These are phyloP conservation scores for Psephotus haematonotus DNA, from an alignment of 2,113 vertebrate species.

Conservation along the genomic window DNA sequence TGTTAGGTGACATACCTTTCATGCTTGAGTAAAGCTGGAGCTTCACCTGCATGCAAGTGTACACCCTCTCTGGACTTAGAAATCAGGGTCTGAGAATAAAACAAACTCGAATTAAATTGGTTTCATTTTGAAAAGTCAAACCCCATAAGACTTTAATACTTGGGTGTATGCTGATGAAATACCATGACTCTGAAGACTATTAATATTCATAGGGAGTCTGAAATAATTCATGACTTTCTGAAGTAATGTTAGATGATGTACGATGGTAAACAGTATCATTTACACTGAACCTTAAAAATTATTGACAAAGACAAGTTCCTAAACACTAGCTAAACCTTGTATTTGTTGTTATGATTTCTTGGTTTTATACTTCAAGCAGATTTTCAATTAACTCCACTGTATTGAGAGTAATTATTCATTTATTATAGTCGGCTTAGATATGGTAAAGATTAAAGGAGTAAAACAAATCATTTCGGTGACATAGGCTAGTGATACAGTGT, in stretches of 20 bases:
- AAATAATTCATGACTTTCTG: slow-evolving; percentile 79
- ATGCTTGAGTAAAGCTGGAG: background rate
- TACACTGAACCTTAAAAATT: slow-evolving; percentile 80
- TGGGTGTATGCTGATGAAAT: slow-evolving; percentile 76
- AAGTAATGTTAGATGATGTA: slow-evolving; percentile 78
- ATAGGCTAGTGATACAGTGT: slow-evolving; percentile 81
- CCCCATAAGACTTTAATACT: slow-evolving; percentile 71
- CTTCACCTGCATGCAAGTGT: background rate
- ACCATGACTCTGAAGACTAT: slow-evolving; percentile 71
- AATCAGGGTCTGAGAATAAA: slow-evolving; percentile 53
- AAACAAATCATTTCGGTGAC: slow-evolving; percentile 85
- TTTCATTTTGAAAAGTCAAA: slow-evolving; percentile 72
- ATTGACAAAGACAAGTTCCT: slow-evolving; percentile 85
- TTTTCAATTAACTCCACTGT: slow-evolving; percentile 83
- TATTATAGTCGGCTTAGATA: slow-evolving; percentile 86
- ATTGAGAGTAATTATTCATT: slow-evolving; percentile 83
- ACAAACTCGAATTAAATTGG: slow-evolving; percentile 29
- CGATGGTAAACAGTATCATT: slow-evolving; percentile 80
- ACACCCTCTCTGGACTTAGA: slow-evolving; percentile 6
- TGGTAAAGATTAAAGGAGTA: slow-evolving; percentile 81
- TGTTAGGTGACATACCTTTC: background rate
- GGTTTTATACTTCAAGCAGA: slow-evolving; percentile 79
- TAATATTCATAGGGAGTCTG: slow-evolving; percentile 80
- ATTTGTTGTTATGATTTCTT: slow-evolving; percentile 85
- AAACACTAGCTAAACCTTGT: slow-evolving; percentile 82